Evolutionary conservation across 2,797 vertebrate genomes (phyloP).

Genomic region (Oophaga sylvatica): DNA sequence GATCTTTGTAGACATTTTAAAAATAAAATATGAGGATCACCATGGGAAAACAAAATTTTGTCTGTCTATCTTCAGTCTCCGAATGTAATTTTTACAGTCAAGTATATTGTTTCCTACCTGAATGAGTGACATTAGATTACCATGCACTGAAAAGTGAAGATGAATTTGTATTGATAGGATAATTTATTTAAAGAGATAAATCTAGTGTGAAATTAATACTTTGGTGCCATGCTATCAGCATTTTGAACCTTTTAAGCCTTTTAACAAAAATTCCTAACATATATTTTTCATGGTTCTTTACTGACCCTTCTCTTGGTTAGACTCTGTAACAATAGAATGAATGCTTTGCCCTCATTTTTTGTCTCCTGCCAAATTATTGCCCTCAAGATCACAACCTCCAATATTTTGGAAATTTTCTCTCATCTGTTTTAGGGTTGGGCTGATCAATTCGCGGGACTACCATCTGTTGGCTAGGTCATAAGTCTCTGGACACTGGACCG

Average conservation of each 20-base stretch:
- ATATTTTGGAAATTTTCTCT: neutral
- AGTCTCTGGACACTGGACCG: neutral
- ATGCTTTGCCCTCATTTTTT: neutral
- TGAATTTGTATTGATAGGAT: constrained; percentile 59
- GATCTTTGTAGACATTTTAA: constrained; percentile 62
- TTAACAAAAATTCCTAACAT: neutral
- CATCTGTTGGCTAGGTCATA: too few relatives aligned
- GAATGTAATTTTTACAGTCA: constrained; percentile 66
- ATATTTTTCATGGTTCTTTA: too few relatives aligned
- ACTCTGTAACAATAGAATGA: neutral
- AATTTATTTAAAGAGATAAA: constrained; percentile 11
- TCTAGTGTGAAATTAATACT: neutral
- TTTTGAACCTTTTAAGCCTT: neutral
- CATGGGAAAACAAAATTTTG: constrained; percentile 65
- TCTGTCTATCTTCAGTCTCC: constrained; percentile 68
- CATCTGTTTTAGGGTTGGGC: too few relatives aligned
- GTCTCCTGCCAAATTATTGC: neutral
- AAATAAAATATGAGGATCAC: constrained; percentile 66
- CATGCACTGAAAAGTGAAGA: constrained; percentile 66
- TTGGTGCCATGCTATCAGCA: neutral
- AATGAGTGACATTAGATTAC: constrained; percentile 66
- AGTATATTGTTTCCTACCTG: constrained; percentile 66
- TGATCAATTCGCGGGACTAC: too few relatives aligned
- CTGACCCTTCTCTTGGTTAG: too few relatives aligned
- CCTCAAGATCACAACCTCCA: neutral